Base-by-base conservation (phyloP, 2,113 vertebrate species). In the Menura novaehollandiae region DNA sequence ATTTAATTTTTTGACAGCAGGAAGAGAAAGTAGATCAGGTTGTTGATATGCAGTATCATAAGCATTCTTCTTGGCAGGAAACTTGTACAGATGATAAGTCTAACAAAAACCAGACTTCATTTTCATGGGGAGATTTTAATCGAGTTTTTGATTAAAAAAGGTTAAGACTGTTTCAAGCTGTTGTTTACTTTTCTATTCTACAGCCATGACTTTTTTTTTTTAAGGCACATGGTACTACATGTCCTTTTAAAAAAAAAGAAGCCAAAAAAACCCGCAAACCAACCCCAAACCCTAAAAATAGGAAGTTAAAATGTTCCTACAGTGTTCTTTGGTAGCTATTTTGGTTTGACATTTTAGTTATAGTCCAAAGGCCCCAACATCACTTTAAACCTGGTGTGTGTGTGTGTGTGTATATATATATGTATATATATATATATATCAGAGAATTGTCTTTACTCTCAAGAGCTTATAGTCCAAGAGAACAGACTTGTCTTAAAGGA, bases 11-110 rank as follows among this genome's bases (percentile, higher is more conserved):
- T 89, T 93, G 73, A 94, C 93, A 94, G 69, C 93, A 94, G 93
- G 96, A 97, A 96, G 92, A 96, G 60, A 84, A 93, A 94, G n/a
- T 87, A 94, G 94, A 96, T 96, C 39, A 66, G 30, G 9, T 74
- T 91, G 78, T 89, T 92, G 95, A 97, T 97, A 84, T n/a, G 80
- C 60, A 96, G 2, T 68, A 90, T 86, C 79, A 81, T 74, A 74
- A 74, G 46, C 30, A 33, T 76, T 86, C 59, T 87, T 89, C 66
- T 93, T 94, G 95, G 75, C 92, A 95, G 92, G 83, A 92, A 82
- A 51, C 56, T 72, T 75, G 26, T 84, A 86, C 68, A 59, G 55
- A 80, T 63, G 77, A 60, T 85, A 89, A 81, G 47, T 69, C 58
- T 74, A 90, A 90, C 46, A 88, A 67, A 93, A 84, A 8, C 0